These are phyloP conservation scores for Drosophila sp. DNA, from an alignment of 1,140 invertebrate species.

Conservation along the genomic window DNA sequence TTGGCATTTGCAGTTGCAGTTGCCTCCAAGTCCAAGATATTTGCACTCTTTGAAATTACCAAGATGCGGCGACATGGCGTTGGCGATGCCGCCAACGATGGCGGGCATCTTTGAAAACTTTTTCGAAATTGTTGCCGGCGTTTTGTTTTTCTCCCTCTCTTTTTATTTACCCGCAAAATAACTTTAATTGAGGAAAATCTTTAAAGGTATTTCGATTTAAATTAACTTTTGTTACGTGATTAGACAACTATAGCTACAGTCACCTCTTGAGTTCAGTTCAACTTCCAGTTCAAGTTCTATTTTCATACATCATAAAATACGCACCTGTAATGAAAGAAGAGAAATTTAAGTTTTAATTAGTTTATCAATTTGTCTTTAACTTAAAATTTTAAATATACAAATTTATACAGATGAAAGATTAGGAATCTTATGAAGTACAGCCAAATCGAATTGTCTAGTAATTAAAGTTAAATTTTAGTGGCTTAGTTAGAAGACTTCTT, in stretches of 20 bases:
- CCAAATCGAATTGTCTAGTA: too few relatives aligned
- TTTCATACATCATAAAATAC: slow-evolving; percentile 39
- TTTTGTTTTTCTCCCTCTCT: background rate
- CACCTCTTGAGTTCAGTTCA: background rate
- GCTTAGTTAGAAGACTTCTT: too few relatives aligned
- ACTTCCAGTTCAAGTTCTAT: background rate
- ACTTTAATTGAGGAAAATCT: slow-evolving; percentile 70
- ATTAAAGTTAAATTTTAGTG: too few relatives aligned
- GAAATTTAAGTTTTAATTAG: slow-evolving; percentile 25
- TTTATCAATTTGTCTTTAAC: too few relatives aligned
- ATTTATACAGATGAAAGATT: too few relatives aligned
- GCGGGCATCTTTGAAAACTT: slow-evolving; percentile 49
- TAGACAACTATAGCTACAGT: slow-evolving; percentile 15
- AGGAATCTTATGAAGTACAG: too few relatives aligned
- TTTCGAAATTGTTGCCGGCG: slow-evolving; percentile 62
- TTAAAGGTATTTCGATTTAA: background rate
- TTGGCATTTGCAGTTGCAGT: slow-evolving; percentile 62
- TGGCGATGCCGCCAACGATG: slow-evolving; percentile 24
- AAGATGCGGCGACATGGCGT: slow-evolving; percentile 30
- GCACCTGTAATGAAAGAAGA: slow-evolving; percentile 66
- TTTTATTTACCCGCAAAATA: slow-evolving; percentile 1
- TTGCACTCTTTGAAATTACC: slow-evolving; percentile 69
- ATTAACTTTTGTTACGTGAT: too few relatives aligned
- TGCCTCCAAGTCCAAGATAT: slow-evolving; percentile 58
- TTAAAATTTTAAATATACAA: too few relatives aligned